Base-by-base conservation (phyloP, 2,113 vertebrate species). In the Epinephelus cyanopodus region DNA sequence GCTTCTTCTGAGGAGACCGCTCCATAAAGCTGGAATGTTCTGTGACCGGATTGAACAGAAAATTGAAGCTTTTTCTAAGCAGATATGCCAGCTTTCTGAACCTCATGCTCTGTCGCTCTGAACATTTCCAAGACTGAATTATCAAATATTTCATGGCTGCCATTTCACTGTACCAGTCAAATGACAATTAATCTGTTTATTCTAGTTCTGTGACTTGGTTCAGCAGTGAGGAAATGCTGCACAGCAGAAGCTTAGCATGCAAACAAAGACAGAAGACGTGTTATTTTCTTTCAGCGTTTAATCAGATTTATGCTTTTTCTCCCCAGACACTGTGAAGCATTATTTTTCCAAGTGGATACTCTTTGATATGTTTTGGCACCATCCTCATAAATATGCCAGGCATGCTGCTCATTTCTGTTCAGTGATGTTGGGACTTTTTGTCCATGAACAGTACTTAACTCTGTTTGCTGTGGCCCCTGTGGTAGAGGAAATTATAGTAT, bases 121-220 rank as follows among this genome's bases (percentile, higher is more conserved):
- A 69, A 66, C 14, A 21, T 78, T 75, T 83, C 23, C 64, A 85
- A 60, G n/a, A 57, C 19, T 3, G 71, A n/a, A 58, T 64, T 68
- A 52, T 82, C 10, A 0, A 72, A 67, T 57, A 23, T 87, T 72
- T 83, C 53, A 81, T 27, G 23, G 33, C 33, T 79, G 64, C 57
- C 42, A 29, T 77, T 73, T 79, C 18, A 15, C 65, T 67, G 29
- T 14, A 48, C 17, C 65, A 50, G 69, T 77, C 18, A 52, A 73
- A 85, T 72, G 29, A 72, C 18, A 42, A 56, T 75, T 77, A 62
- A 61, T 72, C 72, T 70, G 50, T 82, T 87, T 78, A 56, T 71
- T 79, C 76, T 42, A 2, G 39, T 74, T 77, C 7, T 71, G 56
- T 12, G 5, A 33, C 54, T 62, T 9, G 21, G 37, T 82, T 33